Conservation (phyloP, 2,797 vertebrate species). For the Mallotus villosus region DNA sequence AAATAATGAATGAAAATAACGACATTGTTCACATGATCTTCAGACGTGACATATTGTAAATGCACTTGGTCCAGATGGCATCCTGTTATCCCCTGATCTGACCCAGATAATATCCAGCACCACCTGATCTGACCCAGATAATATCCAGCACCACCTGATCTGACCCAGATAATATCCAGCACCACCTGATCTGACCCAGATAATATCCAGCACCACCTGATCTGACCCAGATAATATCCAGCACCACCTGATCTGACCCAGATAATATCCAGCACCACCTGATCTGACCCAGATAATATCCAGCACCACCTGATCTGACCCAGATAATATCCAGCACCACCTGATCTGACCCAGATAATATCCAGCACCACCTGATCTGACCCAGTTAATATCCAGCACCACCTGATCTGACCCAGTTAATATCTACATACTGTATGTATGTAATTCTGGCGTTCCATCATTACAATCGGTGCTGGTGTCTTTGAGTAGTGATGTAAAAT, state of each 20-base stretch:
- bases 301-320: too few species aligned
- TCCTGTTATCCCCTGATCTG: conserved; percentile 29
- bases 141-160: conserved; percentile 4
- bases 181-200: conserved; percentile 23
- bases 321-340: too few species aligned
- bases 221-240: conserved; percentile 40
- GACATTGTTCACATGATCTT: background rate
- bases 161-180: conserved; percentile 51
- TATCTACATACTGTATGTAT: conserved; percentile 14
- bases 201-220: conserved; percentile 15
- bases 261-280: conserved; percentile 38
- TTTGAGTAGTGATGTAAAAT: conserved; percentile 1
- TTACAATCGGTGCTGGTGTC: background rate
- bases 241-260: conserved; percentile 34
- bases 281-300: too few species aligned
- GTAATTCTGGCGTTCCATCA: background rate
- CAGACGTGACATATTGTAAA: background rate
- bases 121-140: conserved; percentile 16
- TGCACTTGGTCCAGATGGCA: conserved; percentile 55
- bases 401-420: conserved; percentile 21
- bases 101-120: conserved; percentile 23
- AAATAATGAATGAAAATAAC: conserved; percentile 28
- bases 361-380: conserved; percentile 50
- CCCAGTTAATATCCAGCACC: conserved; percentile 46
- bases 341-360: background rate